A percentile compares a stretch with the other conserved stretches of the same genome.
Conservation (phyloP, 1,140 invertebrate species). For the Bicyclus anynana region DNA sequence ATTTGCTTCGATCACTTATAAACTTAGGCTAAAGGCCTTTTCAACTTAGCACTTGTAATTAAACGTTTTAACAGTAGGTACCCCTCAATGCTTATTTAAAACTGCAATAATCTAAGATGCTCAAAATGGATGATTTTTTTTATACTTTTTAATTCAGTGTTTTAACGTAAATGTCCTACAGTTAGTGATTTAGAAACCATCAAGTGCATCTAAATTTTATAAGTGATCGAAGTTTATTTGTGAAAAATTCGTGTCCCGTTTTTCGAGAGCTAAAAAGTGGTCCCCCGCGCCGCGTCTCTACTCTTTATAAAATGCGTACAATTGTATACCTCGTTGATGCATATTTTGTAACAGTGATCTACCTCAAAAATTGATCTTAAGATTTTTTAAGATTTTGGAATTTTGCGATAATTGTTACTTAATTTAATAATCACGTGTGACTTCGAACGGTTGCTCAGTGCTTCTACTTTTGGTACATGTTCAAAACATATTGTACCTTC, state of each 20-base stretch:
- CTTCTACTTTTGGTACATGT: slow-evolving; percentile 54
- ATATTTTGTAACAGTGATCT: slow-evolving; percentile 71
- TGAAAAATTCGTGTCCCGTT: slow-evolving; percentile 12
- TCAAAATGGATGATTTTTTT: too few relatives aligned
- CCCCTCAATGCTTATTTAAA: too few relatives aligned
- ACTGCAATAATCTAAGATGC: too few relatives aligned
- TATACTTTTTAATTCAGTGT: too few relatives aligned
- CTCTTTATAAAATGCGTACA: slow-evolving; percentile 56
- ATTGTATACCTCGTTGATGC: slow-evolving; percentile 69
- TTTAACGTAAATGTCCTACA: too few relatives aligned
- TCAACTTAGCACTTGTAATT: too few relatives aligned
- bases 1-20: too few relatives aligned
- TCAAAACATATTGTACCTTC: slow-evolving; percentile 55
- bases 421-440: slow-evolving; percentile 66
- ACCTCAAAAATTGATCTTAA: slow-evolving; percentile 75
- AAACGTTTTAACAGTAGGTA: too few relatives aligned
- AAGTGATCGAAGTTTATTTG: too few relatives aligned
- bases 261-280: slow-evolving; percentile 17
- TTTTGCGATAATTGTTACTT: slow-evolving; percentile 73
- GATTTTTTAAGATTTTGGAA: slow-evolving; percentile 66
- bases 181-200: too few relatives aligned
- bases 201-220: too few relatives aligned
- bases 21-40: too few relatives aligned
- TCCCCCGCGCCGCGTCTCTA: slow-evolving; percentile 36
- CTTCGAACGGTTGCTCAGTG: slow-evolving; percentile 64